Conservation (phyloP, 2,113 vertebrate genomes). For the Melanostigma gelatinosum region DNA sequence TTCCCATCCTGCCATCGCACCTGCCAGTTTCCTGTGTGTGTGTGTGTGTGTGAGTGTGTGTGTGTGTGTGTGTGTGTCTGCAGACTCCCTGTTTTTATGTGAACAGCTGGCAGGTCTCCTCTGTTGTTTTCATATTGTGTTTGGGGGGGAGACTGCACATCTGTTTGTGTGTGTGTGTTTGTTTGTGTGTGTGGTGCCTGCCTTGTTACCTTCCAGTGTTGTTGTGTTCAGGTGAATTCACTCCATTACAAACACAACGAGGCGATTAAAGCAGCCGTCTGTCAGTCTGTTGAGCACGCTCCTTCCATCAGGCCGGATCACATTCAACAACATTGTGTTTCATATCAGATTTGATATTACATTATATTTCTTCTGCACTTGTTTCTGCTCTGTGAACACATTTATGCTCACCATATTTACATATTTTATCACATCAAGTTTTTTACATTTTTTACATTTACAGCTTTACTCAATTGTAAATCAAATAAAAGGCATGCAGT, state of each 20-base stretch:
- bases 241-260: constrained; percentile 52
- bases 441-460: neutral
- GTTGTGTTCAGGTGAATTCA: constrained; percentile 53
- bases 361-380: neutral
- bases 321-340: neutral
- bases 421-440: neutral
- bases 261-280: constrained; percentile 43
- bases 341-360: neutral
- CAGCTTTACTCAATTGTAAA: neutral
- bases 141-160: constrained; percentile 42
- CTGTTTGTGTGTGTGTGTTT: constrained; percentile 37
- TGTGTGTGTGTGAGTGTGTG: constrained; percentile 42
- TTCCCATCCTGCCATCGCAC: constrained; percentile 57
- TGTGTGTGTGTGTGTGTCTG: constrained; percentile 47
- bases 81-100: constrained; percentile 54
- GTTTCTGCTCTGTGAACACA: neutral
- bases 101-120: constrained; percentile 82
- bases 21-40: constrained; percentile 48
- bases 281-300: neutral
- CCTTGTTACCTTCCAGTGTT: constrained; percentile 35
- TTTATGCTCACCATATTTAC: neutral
- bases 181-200: constrained; percentile 21
- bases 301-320: neutral
- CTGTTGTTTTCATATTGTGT: constrained; percentile 74
- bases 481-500: neutral